phyloP scores from a whole-genome alignment of 2,797 vertebrate species.

The Coregonus ussuriensis region DNA sequence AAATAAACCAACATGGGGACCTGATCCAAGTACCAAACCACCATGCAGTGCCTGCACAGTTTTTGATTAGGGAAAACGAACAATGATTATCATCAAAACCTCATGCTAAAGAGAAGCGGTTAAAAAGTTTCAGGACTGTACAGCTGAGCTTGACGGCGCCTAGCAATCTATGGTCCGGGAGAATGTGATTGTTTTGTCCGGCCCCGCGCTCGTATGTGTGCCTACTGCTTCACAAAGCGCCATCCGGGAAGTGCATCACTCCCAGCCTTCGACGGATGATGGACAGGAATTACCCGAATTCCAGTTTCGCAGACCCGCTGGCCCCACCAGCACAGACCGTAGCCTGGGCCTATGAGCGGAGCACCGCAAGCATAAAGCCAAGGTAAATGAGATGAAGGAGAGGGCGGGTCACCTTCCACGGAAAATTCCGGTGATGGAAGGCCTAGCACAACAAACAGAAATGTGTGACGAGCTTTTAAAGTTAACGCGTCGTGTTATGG shows the following conservation, averaged over 20 bases:
- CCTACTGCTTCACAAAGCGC: conserved; percentile 72
- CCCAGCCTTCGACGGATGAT: conserved; percentile 82
- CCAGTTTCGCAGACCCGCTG: conserved; percentile 88
- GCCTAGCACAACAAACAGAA: conserved; percentile 68
- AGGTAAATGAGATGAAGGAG: conserved; percentile 82
- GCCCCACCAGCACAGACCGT: conserved; percentile 84
- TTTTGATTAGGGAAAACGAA: conserved; percentile 53
- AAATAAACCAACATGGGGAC: conserved; percentile 81
- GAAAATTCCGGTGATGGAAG: conserved; percentile 83
- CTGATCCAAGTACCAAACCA: conserved; percentile 42
- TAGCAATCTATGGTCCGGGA: conserved; percentile 32
- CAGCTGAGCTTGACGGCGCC: conserved; percentile 31
- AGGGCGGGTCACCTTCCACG: conserved; percentile 70
- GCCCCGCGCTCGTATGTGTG: conserved; percentile 69
- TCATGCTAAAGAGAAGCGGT: conserved; percentile 36
- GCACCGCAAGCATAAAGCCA: conserved; percentile 83
- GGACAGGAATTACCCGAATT: conserved; percentile 93
- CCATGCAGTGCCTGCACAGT: conserved; percentile 56
- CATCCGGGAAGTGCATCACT: conserved; percentile 67
- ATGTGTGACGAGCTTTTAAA: conserved; percentile 26
- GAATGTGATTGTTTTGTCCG: conserved; percentile 58
- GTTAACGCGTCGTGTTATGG: conserved; percentile 14
- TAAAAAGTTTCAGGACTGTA: conserved; percentile 37
- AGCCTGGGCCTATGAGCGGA: conserved; percentile 83
- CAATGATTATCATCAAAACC: conserved; percentile 47